Evolutionary conservation across 2,888 invertebrate species (phyloP).

Genomic region (Drosophila gaucha): DNA sequence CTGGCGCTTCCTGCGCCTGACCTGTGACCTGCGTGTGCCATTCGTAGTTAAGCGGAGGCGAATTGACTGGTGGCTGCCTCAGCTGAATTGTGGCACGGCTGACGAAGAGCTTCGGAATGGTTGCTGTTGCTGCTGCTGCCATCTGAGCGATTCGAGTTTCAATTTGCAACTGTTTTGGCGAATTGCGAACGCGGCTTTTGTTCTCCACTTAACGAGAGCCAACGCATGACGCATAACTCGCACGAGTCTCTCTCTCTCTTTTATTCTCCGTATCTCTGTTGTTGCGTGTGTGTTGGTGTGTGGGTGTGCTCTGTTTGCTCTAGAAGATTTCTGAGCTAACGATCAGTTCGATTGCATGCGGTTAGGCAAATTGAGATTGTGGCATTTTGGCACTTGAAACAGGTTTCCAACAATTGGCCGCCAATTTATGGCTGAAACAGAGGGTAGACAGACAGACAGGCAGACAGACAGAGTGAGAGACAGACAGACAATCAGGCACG

Average conservation of each 20-base stretch:
- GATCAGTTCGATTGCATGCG: conserved; percentile 52
- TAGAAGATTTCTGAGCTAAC: conserved; percentile 42
- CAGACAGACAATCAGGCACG: conserved; percentile 36
- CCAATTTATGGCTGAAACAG: conserved; percentile 13
- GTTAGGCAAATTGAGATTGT: conserved; percentile 57
- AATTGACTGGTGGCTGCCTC: conserved; percentile 18
- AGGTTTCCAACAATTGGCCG: conserved; percentile 48
- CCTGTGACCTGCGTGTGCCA: conserved; percentile 63
- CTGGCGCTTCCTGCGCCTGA: conserved; percentile 20
- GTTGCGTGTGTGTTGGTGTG: conserved; percentile 1
- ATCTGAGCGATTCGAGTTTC: conserved; percentile 66
- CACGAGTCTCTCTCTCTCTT: conserved; percentile 10
- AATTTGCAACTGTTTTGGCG: conserved; percentile 63
- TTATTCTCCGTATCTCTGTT: conserved; percentile 9
- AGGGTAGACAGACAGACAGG: conserved; percentile 21
- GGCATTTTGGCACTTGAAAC: conserved; percentile 61
- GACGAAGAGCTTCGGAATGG: conserved; percentile 47
- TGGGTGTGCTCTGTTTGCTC: conserved; percentile 34
- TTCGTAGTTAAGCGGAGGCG: conserved; percentile 42
- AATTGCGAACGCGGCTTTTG: conserved; percentile 58
- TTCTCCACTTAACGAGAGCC: conserved; percentile 37
- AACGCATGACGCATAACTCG: conserved; percentile 40
- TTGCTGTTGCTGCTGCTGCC: conserved; percentile 38
- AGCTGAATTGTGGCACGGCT: conserved; percentile 63
- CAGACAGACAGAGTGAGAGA: conserved; percentile 17